Evolutionary conservation across 2,888 invertebrate genomes (phyloP).

Genomic region (Cantharis nigra): DNA sequence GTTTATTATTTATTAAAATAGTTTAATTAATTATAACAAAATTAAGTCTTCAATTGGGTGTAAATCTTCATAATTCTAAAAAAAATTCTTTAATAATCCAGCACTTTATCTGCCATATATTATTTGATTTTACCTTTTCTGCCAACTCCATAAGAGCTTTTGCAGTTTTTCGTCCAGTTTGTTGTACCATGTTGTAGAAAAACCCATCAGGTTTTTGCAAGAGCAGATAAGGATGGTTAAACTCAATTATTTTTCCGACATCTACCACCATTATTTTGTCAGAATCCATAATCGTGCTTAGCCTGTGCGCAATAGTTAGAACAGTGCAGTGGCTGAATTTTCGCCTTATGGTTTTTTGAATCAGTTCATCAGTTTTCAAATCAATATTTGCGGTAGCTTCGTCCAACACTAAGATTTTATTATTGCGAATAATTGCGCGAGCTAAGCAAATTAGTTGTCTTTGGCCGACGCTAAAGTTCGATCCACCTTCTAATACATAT

Average conservation of each 20-base stretch:
- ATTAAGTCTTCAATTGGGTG: background rate
- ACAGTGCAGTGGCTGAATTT: constrained; percentile 76
- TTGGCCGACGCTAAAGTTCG: background rate
- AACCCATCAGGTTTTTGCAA: constrained; percentile 59
- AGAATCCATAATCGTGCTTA: constrained; percentile 82
- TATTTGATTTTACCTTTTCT: background rate
- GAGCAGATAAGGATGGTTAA: constrained; percentile 70
- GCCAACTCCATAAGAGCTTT: background rate
- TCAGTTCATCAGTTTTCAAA: constrained; percentile 72
- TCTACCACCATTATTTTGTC: constrained; percentile 78
- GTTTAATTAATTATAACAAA: background rate
- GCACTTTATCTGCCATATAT: background rate
- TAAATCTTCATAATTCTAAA: background rate
- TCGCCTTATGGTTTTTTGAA: constrained; percentile 71
- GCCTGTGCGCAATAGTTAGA: constrained; percentile 77
- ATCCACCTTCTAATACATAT: background rate
- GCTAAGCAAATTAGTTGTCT: background rate
- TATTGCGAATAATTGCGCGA: background rate
- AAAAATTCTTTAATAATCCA: background rate
- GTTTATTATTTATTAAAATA: no score
- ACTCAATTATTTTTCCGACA: constrained; percentile 72
- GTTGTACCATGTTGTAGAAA: constrained; percentile 3
- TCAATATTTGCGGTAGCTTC: constrained; percentile 62
- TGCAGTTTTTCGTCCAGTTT: background rate
- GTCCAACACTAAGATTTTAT: background rate